phyloP scores from a whole-genome alignment of 92 coral and sea anemone genomes.

The Umimayanthus chanpuru region DNA sequence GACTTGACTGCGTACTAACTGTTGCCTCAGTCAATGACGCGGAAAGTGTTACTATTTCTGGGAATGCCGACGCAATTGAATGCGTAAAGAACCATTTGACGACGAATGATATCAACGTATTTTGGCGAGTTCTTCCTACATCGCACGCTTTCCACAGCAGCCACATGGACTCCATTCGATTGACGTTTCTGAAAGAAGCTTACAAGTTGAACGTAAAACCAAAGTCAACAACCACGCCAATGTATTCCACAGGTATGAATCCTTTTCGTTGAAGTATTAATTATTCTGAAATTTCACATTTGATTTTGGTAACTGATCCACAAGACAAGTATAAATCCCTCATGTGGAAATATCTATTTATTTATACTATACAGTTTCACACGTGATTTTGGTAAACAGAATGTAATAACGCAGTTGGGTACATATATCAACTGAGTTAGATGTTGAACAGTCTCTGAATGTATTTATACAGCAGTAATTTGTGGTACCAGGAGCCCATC shows the following conservation, averaged over 20 bases:
- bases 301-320: too few species aligned
- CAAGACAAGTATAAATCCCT: too few species aligned
- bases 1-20: slow-evolving; percentile 41
- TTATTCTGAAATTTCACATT: too few species aligned
- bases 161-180: slow-evolving; percentile 58
- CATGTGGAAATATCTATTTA: too few species aligned
- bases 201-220: slow-evolving; percentile 37
- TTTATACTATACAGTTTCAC: too few species aligned
- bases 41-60: slow-evolving; percentile 63
- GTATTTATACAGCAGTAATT: too few species aligned
- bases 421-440: too few species aligned
- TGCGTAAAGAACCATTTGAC: slow-evolving; percentile 41
- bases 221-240: slow-evolving; percentile 15
- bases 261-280: too few species aligned
- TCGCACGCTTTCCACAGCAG: slow-evolving; percentile 70
- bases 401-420: too few species aligned
- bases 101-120: slow-evolving; percentile 8
- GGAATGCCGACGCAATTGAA: slow-evolving; percentile 53
- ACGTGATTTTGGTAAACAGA: too few species aligned
- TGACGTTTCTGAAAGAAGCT: slow-evolving; percentile 16
- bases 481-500: too few species aligned
- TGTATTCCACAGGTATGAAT: slow-evolving; percentile 62
- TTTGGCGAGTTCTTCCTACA: slow-evolving; percentile 62
- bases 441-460: too few species aligned
- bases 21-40: slow-evolving; percentile 69